Base-by-base conservation (phyloP, 2,888 invertebrate species). In the Aporophyla lueneburgensis region DNA sequence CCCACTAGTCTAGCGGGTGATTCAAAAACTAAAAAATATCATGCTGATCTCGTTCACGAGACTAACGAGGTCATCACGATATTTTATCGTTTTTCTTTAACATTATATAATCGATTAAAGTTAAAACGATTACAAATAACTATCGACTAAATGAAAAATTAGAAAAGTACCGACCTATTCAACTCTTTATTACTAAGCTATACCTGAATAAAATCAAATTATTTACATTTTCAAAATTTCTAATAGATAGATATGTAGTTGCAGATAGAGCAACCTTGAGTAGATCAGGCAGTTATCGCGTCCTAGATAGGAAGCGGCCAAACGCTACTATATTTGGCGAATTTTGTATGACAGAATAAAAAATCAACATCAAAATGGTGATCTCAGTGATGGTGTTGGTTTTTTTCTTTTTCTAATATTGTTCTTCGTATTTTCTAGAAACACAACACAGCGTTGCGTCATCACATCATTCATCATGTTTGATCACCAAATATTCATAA, bases 71-170 rank as follows among this genome's bases (percentile, higher is more conserved):
- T 33, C 27, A 19, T 6, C 16, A 40, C 19, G 12, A 24, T 58
- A 33, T 46, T 51, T 71, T 14, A 33, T 24, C 2, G 16, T n/a
- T 27, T 67, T 40, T 27, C 10, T 3, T 24, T 19, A 21, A 16
- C 1, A 43, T 78, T 19, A 9, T 14, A 24, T 46, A 75, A 76
- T 80, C 76, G 79, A 75, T 69, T 80, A 80, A 81, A 66, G 2
- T 19, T 7, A 6, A 59, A 49, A 49, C 16, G 27, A 63, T 59
- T 21, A 16, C n/a, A n/a, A 53, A n/a, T 68, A 33, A 80, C 33
- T 56, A 66, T 69, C 56, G 12, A 70, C 75, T 69, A 81, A 68
- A 21, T n/a, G 21, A 16, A 40, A 24, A 56, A 3, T 12, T 14
- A 53, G 12, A 21, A 33, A 53, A 54, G 54, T 70, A 56, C 76